Base-by-base conservation (phyloP, 2,888 invertebrate species). In the Plebejus melissa region DNA sequence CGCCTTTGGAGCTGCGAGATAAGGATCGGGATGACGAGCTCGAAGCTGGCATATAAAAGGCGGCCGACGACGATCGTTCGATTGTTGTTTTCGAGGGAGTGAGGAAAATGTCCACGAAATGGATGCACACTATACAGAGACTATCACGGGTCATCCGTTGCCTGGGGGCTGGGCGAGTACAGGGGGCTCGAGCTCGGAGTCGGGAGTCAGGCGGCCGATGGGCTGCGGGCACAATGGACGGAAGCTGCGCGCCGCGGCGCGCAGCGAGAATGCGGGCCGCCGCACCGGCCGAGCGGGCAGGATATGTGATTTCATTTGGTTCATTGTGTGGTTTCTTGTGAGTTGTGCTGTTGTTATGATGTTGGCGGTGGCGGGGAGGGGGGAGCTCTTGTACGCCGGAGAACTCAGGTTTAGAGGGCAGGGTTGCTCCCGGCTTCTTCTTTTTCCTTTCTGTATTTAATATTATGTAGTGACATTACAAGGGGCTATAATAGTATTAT, bases 271-370 rank as follows among this genome's bases (percentile, higher is more conserved):
- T 72, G 72, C 32, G 28, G 65, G 32, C 58, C 65, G 65, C 32
- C 13, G 13, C 65, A 36, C 32, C 13, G 13, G 16, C n/a, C 9
- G 6, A 69, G 22, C 32, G 7, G 50, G 28, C 72, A 54, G 54
- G 72, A 72, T 22, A 22, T 72, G 72, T 72, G 50, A 72, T 72
- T 72, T 46, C 60, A 46, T 60, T 74, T 65, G 41, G 74, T 65
- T 46, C 60, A 74, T 74, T 74, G 74, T 74, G 74, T 28, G 65
- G 41, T 74, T 74, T 74, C 74, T 74, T 72, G 72, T 11, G 72
- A 72, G 72, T 46, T 41, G 71, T 46, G 71, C 46, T 54, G 72
- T 32, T 54, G 54, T 54, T 54, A 54, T 16, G 54, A 54, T 54
- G 54, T 54, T 16, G 16, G 54, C 76, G 74, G 74, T n/a, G 32